phyloP scores from a whole-genome alignment of 2,113 vertebrate species.

The Cyanoderma ruficeps region DNA sequence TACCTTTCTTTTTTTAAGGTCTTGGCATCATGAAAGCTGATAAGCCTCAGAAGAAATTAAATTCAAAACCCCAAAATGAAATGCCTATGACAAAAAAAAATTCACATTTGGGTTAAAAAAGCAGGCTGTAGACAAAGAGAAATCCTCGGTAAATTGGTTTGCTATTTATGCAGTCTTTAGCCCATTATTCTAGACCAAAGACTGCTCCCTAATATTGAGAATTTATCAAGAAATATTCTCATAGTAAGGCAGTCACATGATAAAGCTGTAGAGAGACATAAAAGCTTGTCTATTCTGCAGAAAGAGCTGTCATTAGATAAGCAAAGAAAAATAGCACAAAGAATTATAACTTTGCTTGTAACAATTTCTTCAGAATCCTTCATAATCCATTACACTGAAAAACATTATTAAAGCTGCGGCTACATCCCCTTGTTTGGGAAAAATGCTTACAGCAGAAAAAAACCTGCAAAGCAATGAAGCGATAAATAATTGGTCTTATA shows the following conservation, averaged over 20 bases:
- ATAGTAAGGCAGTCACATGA: constrained; percentile 28
- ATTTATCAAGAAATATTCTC: constrained; percentile 20
- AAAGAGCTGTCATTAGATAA: constrained; percentile 63
- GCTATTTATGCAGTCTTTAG: constrained; percentile 9
- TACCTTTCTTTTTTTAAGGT: neutral
- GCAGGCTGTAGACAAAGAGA: neutral
- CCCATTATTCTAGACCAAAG: constrained; percentile 13
- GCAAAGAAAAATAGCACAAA: constrained; percentile 61
- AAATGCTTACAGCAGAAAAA: constrained; percentile 4
- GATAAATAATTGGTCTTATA: neutral
- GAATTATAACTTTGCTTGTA: constrained; percentile 55
- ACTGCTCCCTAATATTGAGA: neutral
- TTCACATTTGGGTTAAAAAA: neutral
- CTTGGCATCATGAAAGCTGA: neutral
- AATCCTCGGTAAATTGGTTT: constrained; percentile 5
- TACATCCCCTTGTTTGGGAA: constrained; percentile 51
- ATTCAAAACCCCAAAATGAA: neutral
- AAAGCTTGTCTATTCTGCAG: constrained; percentile 38
- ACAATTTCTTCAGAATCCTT: constrained; percentile 50
- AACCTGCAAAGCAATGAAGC: constrained; percentile 32
- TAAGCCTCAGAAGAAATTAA: neutral
- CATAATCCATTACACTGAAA: constrained; percentile 62
- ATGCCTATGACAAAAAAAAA: neutral
- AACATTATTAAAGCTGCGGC: constrained; percentile 59
- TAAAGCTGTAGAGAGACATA: constrained; percentile 42